Conservation (phyloP, 2,797 vertebrate genomes). For the Oreochromis grahami region DNA sequence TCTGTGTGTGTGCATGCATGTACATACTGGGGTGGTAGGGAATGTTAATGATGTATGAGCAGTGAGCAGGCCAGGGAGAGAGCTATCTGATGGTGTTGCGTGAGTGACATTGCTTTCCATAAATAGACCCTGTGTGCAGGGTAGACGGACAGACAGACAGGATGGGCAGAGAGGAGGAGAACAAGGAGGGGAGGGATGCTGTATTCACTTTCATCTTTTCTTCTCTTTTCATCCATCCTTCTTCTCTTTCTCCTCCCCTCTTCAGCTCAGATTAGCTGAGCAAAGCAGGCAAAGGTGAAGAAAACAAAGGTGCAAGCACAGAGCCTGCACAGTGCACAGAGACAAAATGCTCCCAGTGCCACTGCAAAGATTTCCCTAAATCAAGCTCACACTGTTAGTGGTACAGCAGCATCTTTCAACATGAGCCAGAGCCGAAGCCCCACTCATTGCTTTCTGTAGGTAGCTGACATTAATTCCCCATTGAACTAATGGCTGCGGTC, state of each 20-base stretch:
- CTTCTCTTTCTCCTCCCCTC: neutral
- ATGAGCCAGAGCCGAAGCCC: conserved; percentile 13
- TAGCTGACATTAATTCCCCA: conserved; percentile 41
- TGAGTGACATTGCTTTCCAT: conserved; percentile 80
- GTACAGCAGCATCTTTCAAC: conserved; percentile 24
- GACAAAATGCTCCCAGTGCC: neutral
- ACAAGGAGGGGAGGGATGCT: conserved; percentile 16
- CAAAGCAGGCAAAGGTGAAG: conserved; percentile 5
- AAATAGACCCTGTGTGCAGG: conserved; percentile 71
- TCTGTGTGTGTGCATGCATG: neutral
- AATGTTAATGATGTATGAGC: conserved; percentile 79
- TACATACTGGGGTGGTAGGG: conserved; percentile 39
- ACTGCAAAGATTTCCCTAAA: neutral
- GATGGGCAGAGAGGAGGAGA: conserved; percentile 22
- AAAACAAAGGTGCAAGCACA: conserved; percentile 5
- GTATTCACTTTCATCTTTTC: conserved; percentile 2
- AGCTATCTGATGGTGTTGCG: conserved; percentile 73
- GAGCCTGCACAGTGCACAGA: neutral
- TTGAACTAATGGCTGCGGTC: conserved; percentile 50
- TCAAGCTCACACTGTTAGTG: neutral
- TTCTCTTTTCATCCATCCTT: neutral
- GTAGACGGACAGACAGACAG: conserved; percentile 40
- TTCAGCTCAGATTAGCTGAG: conserved; percentile 25
- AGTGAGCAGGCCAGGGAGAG: conserved; percentile 65
- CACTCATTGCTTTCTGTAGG: conserved; percentile 12